Percentiles rank a stretch among this genome's conserved stretches.
Evolutionary conservation across 2,113 vertebrate species (phyloP).

Genomic region (Chlorodrepanis virens): DNA sequence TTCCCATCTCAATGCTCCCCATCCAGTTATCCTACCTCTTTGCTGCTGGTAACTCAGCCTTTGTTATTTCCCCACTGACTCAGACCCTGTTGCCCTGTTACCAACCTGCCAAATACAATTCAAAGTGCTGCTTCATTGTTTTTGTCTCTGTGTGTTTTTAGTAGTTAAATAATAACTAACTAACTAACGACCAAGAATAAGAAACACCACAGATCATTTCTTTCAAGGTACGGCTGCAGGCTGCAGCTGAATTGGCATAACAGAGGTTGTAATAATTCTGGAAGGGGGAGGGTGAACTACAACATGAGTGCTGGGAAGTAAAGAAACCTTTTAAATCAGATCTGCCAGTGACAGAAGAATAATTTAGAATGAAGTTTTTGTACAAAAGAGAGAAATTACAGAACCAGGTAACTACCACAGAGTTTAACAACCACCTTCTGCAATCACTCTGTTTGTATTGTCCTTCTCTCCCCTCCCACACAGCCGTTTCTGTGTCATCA

Average conservation of each 20-base stretch:
- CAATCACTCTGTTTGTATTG: conserved; percentile 38
- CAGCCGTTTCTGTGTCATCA: conserved; percentile 11
- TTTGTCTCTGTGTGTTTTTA: neutral
- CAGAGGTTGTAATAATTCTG: neutral
- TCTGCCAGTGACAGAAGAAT: conserved; percentile 12
- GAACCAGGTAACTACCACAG: neutral
- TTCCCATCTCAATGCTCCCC: neutral
- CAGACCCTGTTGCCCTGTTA: neutral
- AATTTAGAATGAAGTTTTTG: conserved; percentile 29
- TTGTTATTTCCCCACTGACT: neutral
- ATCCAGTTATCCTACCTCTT: neutral
- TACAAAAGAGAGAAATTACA: conserved; percentile 35
- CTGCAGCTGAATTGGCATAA: conserved; percentile 3
- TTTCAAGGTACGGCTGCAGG: neutral
- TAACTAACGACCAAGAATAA: neutral
- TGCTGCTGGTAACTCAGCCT: neutral
- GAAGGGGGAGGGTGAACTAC: neutral
- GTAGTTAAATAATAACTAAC: neutral
- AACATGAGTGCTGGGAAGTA: neutral
- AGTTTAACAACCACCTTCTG: conserved; percentile 33
- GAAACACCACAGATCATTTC: neutral
- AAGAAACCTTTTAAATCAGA: conserved; percentile 33
- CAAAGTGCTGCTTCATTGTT: neutral
- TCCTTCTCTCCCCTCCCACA: conserved; percentile 38
- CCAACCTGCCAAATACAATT: neutral